Percentiles rank a stretch among this genome's conserved stretches.
These are phyloP conservation scores for Anguilla rostrata DNA, from an alignment of 2,113 vertebrate genomes.

Conservation along the genomic window DNA sequence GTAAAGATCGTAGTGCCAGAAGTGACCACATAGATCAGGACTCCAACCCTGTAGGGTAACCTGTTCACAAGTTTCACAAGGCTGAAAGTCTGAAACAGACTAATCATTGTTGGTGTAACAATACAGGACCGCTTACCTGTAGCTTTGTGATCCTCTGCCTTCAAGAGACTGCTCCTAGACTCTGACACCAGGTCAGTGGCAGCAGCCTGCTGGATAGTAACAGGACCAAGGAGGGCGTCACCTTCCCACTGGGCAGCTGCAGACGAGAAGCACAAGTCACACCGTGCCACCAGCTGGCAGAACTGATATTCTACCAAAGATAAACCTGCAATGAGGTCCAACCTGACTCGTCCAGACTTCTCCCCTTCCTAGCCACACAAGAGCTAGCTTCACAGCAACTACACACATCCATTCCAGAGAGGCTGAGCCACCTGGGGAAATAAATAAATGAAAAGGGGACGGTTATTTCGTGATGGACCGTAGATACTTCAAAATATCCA, in stretches of 20 bases:
- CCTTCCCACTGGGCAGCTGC: constrained; percentile 24
- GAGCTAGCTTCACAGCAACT: constrained; percentile 38
- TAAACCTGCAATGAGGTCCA: neutral
- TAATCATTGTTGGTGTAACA: too few species aligned
- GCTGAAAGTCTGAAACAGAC: too few species aligned
- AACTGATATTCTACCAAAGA: too few species aligned
- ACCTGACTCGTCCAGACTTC: neutral
- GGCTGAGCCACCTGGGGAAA: constrained; percentile 34
- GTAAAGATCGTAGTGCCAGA: too few species aligned
- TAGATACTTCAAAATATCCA: neutral
- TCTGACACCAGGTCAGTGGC: too few species aligned
- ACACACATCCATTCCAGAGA: constrained; percentile 29
- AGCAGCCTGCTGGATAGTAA: neutral
- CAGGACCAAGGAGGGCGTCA: constrained; percentile 1
- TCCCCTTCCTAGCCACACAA: neutral
- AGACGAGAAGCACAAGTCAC: neutral
- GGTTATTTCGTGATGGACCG: neutral
- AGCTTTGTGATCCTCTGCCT: too few species aligned
- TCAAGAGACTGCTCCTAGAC: too few species aligned
- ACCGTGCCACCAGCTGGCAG: neutral
- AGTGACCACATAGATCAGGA: too few species aligned
- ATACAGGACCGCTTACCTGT: too few species aligned
- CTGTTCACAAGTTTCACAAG: too few species aligned
- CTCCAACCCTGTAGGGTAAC: too few species aligned
- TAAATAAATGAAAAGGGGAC: too few species aligned